These are phyloP conservation scores for Ptychoptera contaminata DNA, from an alignment of 2,888 invertebrate species.

Conservation along the genomic window DNA sequence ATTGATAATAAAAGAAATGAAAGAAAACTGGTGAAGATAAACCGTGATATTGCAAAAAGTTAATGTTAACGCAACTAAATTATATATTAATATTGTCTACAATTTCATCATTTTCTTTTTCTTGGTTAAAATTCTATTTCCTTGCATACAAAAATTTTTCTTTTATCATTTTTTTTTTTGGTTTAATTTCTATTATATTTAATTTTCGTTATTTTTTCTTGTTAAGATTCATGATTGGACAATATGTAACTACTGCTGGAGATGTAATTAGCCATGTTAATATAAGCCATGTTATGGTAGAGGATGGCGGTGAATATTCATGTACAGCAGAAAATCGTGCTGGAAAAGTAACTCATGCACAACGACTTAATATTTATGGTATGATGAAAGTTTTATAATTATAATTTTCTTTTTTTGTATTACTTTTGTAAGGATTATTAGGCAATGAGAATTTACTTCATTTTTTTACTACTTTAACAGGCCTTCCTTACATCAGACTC, in stretches of 20 bases:
- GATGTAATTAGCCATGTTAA: conserved; percentile 74
- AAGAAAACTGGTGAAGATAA: no score
- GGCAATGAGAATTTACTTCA: not conserved
- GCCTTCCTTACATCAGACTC: conserved; percentile 60
- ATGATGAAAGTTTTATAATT: conserved; percentile 23
- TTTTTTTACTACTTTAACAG: conserved; percentile 27
- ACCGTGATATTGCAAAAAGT: no score
- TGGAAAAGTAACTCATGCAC: conserved; percentile 55
- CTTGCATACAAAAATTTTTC: no score
- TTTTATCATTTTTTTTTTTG: no score
- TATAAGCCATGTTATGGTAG: conserved; percentile 60
- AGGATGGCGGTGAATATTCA: conserved; percentile 67
- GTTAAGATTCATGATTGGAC: conserved; percentile 56
- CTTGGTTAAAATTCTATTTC: no score
- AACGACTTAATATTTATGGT: conserved; percentile 68
- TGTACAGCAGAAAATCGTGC: conserved; percentile 63
- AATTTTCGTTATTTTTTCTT: conserved; percentile 10
- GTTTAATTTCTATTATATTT: no score
- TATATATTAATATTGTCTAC: no score
- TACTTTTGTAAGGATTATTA: not conserved
- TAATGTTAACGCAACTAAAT: no score
- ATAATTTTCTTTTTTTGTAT: conserved; percentile 8
- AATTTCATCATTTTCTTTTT: no score
- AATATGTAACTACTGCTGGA: conserved; percentile 60
- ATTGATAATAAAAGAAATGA: no score